A percentile compares a stretch with the other conserved stretches of the same genome.
phyloP scores from a whole-genome alignment of 2,888 invertebrate species.

The Lithosia quadra region DNA sequence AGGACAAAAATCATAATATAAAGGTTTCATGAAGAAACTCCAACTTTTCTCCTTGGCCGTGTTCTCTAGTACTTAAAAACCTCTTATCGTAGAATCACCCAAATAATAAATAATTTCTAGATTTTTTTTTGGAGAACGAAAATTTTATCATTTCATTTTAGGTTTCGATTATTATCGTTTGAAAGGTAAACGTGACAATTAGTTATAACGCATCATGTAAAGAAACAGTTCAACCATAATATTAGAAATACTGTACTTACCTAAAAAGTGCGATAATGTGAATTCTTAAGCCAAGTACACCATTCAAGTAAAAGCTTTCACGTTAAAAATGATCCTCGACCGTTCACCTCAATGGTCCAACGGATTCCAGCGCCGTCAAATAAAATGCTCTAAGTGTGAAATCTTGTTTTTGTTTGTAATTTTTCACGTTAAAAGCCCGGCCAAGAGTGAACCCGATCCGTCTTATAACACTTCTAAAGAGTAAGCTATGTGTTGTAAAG shows the following conservation, averaged over 20 bases:
- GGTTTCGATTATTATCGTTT: no score
- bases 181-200: no score
- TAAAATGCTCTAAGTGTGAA: conserved; percentile 66
- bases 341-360: conserved; percentile 52
- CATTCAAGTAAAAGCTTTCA: conserved; percentile 54
- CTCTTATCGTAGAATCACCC: no score
- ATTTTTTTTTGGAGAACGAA: no score
- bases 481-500: conserved; percentile 2
- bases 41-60: no score
- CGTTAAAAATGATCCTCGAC: conserved; percentile 52
- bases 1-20: no score
- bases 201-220: no score
- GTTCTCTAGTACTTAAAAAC: no score
- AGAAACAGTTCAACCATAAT: background rate
- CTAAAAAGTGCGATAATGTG: conserved; percentile 46
- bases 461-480: conserved; percentile 27
- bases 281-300: conserved; percentile 48
- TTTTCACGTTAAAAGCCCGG: conserved; percentile 61
- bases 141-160: no score
- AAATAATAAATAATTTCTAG: no score
- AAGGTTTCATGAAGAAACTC: no score
- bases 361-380: conserved; percentile 48
- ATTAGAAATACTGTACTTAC: conserved; percentile 33
- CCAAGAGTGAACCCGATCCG: conserved; percentile 41
- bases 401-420: conserved; percentile 70